A percentile compares a stretch with the other conserved stretches of the same genome.
These are phyloP conservation scores for Xenopus laevis DNA, from an alignment of 2,113 vertebrate genomes.

Conservation along the genomic window DNA sequence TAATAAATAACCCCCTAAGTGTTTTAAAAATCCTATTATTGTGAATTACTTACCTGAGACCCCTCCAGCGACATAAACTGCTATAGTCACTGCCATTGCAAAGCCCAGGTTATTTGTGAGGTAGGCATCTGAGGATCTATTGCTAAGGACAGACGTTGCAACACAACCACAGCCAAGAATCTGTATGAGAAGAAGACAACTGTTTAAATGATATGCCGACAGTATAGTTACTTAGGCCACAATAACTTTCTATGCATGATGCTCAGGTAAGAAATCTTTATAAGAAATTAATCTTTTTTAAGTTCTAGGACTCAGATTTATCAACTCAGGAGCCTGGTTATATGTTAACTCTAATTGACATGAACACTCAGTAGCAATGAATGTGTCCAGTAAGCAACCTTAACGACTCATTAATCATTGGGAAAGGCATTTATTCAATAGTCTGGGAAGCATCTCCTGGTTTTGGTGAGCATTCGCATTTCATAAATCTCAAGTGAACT, in stretches of 20 bases:
- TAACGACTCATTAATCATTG: background rate
- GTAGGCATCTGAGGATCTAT: constrained; percentile 68
- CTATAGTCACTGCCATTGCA: constrained; percentile 80
- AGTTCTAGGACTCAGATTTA: background rate
- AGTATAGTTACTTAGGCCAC: too few species aligned
- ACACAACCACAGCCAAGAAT: constrained; percentile 87
- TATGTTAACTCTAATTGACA: background rate
- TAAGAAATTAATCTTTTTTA: background rate
- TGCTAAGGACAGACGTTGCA: constrained; percentile 84
- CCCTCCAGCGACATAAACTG: constrained; percentile 81
- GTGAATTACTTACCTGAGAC: constrained; percentile 79
- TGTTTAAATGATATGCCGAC: too few species aligned
- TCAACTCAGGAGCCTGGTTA: background rate
- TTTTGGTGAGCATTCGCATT: background rate
- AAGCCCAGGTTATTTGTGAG: constrained; percentile 79
- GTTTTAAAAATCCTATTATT: too few species aligned
- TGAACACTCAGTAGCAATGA: background rate
- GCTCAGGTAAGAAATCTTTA: too few species aligned
- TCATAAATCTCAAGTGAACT: background rate
- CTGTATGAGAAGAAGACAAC: constrained; percentile 58
- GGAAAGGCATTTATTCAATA: background rate
- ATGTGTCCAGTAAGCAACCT: background rate
- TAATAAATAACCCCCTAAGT: too few species aligned
- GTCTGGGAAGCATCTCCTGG: background rate
- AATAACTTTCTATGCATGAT: too few species aligned